Evolutionary conservation across 2,113 vertebrate species (phyloP).

Genomic region (Pseudopipra pipra): DNA sequence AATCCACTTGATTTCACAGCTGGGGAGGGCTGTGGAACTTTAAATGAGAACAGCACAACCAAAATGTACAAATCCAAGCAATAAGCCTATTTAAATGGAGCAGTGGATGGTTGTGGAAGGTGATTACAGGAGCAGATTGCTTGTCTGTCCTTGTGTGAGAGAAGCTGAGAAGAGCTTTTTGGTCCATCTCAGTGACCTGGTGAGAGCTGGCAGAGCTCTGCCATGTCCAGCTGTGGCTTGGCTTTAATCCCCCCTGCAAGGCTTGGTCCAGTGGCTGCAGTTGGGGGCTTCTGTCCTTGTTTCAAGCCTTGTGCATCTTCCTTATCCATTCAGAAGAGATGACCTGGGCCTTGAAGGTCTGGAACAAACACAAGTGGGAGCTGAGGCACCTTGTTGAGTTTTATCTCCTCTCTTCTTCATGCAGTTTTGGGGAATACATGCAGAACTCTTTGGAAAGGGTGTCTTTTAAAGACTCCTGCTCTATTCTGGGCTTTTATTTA

Average conservation of each 20-base stretch:
- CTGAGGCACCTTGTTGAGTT: background rate
- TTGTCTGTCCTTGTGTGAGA: background rate
- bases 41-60: background rate
- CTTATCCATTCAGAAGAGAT: background rate
- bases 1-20: slow-evolving; percentile 38
- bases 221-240: background rate
- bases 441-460: background rate
- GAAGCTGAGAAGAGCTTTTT: background rate
- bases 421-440: rapidly evolving
- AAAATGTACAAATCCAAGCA: background rate
- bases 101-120: background rate
- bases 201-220: background rate
- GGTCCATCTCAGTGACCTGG: background rate
- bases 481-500: background rate
- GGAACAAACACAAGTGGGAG: background rate
- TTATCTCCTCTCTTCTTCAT: background rate
- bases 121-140: background rate
- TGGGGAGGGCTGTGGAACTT: background rate
- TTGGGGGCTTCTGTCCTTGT: background rate
- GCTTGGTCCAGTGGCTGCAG: background rate
- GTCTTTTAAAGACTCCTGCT: background rate
- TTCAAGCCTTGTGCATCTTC: background rate
- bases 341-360: background rate
- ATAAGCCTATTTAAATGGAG: background rate
- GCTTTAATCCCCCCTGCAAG: background rate